Evolutionary conservation across 2,888 invertebrate species (phyloP).

Genomic region (Glyphotaelius pellucidus): DNA sequence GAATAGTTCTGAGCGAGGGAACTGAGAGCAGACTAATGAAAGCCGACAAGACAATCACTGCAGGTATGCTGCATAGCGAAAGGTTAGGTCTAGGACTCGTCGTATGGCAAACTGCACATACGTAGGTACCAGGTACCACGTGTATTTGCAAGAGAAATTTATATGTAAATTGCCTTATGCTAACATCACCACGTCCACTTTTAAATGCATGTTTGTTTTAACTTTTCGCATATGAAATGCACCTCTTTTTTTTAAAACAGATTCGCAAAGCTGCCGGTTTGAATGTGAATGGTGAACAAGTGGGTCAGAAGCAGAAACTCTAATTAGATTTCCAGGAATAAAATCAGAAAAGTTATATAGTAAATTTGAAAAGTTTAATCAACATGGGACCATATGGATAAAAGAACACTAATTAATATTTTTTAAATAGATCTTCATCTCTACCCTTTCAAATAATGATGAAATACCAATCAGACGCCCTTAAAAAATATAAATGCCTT

Average conservation of each 20-base stretch:
- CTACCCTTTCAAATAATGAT: neutral
- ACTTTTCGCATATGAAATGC: neutral
- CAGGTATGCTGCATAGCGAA: neutral
- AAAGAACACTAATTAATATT: neutral
- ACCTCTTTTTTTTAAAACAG: neutral
- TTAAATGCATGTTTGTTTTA: neutral
- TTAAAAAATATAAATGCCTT: no score
- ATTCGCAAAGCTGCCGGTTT: neutral
- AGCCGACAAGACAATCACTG: neutral
- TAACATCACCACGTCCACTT: neutral
- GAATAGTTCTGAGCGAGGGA: neutral
- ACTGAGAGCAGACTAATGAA: neutral
- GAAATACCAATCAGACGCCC: neutral
- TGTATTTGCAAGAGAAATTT: neutral
- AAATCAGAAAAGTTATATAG: neutral
- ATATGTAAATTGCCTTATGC: neutral
- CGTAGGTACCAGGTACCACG: neutral
- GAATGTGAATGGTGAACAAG: neutral
- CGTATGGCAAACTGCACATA: neutral
- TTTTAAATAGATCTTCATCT: neutral
- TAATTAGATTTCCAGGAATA: neutral
- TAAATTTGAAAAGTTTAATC: neutral
- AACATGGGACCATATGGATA: neutral
- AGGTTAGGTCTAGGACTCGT: neutral
- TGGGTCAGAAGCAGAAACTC: neutral